Conservation (phyloP, 2,797 vertebrate genomes). For the Notamacropus eugenii region DNA sequence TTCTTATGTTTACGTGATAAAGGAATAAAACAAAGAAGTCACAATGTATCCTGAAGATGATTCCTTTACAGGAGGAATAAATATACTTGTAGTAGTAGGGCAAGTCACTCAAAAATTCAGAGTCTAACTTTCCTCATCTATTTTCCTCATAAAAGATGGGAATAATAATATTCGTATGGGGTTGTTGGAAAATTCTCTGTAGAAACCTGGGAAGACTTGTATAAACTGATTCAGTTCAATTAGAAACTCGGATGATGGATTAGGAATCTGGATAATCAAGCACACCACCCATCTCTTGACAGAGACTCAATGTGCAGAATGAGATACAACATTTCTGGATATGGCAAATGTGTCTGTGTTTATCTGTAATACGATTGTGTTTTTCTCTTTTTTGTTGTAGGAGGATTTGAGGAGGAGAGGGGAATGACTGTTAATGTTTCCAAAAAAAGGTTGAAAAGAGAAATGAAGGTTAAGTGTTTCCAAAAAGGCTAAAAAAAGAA, state of each 20-base stretch:
- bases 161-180: neutral
- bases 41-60: neutral
- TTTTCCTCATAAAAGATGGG: neutral
- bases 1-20: neutral
- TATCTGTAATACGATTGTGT: neutral
- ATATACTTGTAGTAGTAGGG: neutral
- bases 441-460: neutral
- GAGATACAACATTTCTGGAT: neutral
- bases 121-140: neutral
- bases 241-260: too few species aligned
- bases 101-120: neutral
- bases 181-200: too few species aligned
- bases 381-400: neutral
- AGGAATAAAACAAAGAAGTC: neutral
- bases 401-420: neutral
- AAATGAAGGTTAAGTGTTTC: too few species aligned
- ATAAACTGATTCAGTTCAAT: too few species aligned
- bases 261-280: too few species aligned
- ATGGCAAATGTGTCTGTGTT: neutral
- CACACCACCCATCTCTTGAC: too few species aligned
- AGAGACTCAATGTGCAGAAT: too few species aligned
- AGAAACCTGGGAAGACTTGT: too few species aligned
- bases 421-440: neutral
- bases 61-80: neutral
- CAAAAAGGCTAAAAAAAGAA: neutral